These are phyloP conservation scores for Uromys caudimaculatus DNA, from an alignment of 2,797 vertebrate species.

Conservation along the genomic window DNA sequence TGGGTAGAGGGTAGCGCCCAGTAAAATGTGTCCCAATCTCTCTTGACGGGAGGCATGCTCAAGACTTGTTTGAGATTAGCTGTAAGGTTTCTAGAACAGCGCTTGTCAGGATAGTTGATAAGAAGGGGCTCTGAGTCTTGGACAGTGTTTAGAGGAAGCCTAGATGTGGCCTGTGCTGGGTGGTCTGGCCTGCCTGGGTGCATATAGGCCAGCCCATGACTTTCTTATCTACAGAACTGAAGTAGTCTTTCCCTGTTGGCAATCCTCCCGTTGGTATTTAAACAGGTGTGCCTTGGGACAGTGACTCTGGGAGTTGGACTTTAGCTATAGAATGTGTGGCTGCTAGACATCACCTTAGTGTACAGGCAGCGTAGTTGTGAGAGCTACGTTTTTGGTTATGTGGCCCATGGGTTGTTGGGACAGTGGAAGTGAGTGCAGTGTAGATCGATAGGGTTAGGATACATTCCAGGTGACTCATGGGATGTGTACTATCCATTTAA, in stretches of 20 bases:
- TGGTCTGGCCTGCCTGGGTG: not conserved
- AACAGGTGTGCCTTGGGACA: accelerated
- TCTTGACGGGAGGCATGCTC: not conserved
- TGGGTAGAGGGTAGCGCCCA: not conserved
- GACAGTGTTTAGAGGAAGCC: not conserved
- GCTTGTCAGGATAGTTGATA: not conserved
- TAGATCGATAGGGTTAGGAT: not conserved
- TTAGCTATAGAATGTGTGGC: not conserved
- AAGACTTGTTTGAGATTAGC: accelerated
- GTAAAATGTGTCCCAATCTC: not conserved
- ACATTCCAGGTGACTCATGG: not conserved
- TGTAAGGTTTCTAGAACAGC: not conserved
- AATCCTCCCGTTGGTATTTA: too few species aligned
- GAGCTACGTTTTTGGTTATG: not conserved
- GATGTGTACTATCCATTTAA: accelerated
- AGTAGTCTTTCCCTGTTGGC: too few species aligned
- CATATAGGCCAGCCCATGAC: not conserved
- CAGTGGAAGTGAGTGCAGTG: not conserved
- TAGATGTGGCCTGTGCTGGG: not conserved
- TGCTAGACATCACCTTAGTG: not conserved
- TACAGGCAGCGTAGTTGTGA: not conserved
- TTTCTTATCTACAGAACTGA: too few species aligned
- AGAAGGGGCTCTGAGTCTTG: not conserved
- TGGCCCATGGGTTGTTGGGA: accelerated
- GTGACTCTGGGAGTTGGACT: not conserved